phyloP scores from a whole-genome alignment of 2,888 invertebrate genomes.

The Tiliacea aurago region DNA sequence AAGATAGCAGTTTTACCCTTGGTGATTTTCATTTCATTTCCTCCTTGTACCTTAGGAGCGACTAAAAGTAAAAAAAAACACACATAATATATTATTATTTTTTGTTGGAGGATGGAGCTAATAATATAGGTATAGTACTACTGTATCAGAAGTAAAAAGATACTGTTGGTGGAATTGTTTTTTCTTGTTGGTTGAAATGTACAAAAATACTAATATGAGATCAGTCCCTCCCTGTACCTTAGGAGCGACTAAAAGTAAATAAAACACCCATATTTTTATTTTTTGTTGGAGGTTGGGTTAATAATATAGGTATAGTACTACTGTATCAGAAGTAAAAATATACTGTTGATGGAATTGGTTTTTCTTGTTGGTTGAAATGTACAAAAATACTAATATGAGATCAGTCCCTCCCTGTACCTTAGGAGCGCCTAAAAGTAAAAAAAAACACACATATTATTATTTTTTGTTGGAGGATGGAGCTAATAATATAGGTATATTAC shows the following conservation, averaged over 20 bases:
- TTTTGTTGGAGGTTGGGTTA: not conserved
- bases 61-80: slow-evolving; percentile 29
- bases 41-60: slow-evolving; percentile 30
- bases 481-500: not conserved
- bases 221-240: slow-evolving; percentile 11
- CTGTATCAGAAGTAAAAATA: too few species aligned
- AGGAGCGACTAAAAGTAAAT: slow-evolving; percentile 39
- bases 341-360: slow-evolving; percentile 5
- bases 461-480: not conserved
- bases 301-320: not conserved
- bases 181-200: not conserved
- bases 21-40: slow-evolving; percentile 8
- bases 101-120: not conserved
- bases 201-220: not conserved
- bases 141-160: too few species aligned
- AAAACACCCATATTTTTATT: not conserved
- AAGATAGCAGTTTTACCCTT: slow-evolving; percentile 36
- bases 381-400: not conserved
- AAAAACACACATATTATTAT: not conserved
- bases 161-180: slow-evolving; percentile 4
- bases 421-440: slow-evolving; percentile 40
- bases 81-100: not conserved
- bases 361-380: not conserved
- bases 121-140: not conserved
- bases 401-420: slow-evolving; percentile 3